phyloP scores from a whole-genome alignment of 2,888 invertebrate species.

The Sphaerophoria rueppellii region DNA sequence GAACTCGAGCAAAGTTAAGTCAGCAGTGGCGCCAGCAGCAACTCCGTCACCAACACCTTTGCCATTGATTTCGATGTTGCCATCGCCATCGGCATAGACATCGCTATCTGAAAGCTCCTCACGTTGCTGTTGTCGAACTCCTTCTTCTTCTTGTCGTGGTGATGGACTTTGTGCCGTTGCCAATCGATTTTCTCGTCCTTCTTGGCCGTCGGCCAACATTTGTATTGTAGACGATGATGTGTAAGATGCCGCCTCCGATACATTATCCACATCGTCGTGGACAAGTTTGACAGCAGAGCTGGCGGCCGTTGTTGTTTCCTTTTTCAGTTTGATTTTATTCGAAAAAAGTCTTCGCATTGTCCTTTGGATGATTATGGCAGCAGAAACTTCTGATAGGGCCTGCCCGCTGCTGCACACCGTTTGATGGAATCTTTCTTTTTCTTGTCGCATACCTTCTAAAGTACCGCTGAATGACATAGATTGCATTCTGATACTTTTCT shows the following conservation, averaged over 20 bases:
- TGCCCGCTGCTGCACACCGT: neutral
- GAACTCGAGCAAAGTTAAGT: conserved; percentile 45
- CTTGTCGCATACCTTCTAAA: conserved; percentile 75
- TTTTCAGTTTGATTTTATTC: conserved; percentile 76
- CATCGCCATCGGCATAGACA: conserved; percentile 14
- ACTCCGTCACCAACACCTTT: conserved; percentile 13
- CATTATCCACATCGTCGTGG: conserved; percentile 75
- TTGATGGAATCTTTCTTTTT: neutral
- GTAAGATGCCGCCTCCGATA: conserved; percentile 78
- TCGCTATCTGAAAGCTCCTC: conserved; percentile 49
- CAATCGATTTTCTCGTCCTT: conserved; percentile 68
- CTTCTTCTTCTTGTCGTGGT: too few species aligned
- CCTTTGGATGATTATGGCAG: conserved; percentile 85
- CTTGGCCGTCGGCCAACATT: conserved; percentile 76
- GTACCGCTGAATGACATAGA: conserved; percentile 77
- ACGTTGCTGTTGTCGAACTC: conserved; percentile 24
- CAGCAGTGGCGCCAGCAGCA: conserved; percentile 21
- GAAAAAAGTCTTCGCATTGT: conserved; percentile 83
- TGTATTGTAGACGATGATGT: conserved; percentile 78
- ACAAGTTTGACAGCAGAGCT: conserved; percentile 24
- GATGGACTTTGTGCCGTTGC: conserved; percentile 26
- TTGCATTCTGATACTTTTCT: conserved; percentile 75
- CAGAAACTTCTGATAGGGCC: conserved; percentile 83
- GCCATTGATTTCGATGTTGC: too few species aligned
- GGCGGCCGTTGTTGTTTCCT: neutral